A percentile compares a stretch with the other conserved stretches of the same genome.
phyloP scores from a whole-genome alignment of 2,888 invertebrate species.

The Diarsia brunnea region DNA sequence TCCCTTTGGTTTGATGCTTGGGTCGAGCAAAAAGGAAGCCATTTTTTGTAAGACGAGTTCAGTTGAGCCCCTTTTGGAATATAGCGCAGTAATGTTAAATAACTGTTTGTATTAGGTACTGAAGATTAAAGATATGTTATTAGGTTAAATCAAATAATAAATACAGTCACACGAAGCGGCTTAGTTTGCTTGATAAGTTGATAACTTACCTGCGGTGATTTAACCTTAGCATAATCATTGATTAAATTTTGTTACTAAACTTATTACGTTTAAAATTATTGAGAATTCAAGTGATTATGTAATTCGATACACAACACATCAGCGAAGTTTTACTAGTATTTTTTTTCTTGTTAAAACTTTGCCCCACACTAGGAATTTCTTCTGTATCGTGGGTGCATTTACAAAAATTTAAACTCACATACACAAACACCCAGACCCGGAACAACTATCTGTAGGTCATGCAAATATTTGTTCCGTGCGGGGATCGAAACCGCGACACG shows the following conservation, averaged over 20 bases:
- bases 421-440: no score
- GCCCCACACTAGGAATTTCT: no score
- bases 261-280: no score
- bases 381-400: no score
- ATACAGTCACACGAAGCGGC: neutral
- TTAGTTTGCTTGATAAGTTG: neutral
- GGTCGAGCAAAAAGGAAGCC: conserved; percentile 10
- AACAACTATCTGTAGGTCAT: no score
- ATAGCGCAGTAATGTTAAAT: neutral
- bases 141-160: neutral
- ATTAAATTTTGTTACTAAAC: no score
- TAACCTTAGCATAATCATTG: neutral
- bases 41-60: conserved; percentile 8
- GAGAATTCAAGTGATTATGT: no score
- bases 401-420: no score
- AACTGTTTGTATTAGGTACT: neutral
- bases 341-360: no score
- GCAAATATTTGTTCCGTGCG: no score
- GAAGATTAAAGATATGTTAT: neutral
- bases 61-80: neutral
- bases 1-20: conserved; percentile 15
- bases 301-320: neutral
- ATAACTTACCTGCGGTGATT: neutral
- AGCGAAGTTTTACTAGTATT: no score
- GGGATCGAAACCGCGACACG: no score